Conservation (phyloP, 2,888 invertebrate genomes). For the Corbicula japonica region DNA sequence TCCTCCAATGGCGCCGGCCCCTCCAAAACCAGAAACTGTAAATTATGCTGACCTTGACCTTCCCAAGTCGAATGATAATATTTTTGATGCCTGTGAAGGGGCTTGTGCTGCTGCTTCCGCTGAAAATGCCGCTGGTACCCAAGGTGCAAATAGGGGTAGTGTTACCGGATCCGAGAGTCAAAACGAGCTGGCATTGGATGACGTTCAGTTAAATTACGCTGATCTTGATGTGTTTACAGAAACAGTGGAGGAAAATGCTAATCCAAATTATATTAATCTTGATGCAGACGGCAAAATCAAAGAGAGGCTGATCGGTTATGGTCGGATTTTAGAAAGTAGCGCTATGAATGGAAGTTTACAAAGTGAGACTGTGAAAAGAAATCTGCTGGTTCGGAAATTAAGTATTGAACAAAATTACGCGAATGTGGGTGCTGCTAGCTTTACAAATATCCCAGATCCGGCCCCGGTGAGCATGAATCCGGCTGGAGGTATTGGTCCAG, state of each 20-base stretch:
- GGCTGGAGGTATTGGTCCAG: background rate
- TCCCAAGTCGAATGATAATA: constrained; percentile 78
- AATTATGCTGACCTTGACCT: constrained; percentile 94
- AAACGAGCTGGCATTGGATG: constrained; percentile 55
- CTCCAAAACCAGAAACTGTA: constrained; percentile 83
- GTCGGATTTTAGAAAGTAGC: constrained; percentile 23
- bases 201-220: constrained; percentile 61
- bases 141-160: constrained; percentile 16
- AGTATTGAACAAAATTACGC: constrained; percentile 71
- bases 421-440: constrained; percentile 64
- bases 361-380: constrained; percentile 37
- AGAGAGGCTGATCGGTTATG: constrained; percentile 30
- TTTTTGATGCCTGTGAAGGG: constrained; percentile 64
- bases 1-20: constrained; percentile 61
- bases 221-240: constrained; percentile 78
- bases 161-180: constrained; percentile 21
- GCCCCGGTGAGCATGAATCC: constrained; percentile 32
- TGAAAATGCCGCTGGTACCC: constrained; percentile 3
- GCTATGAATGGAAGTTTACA: constrained; percentile 35
- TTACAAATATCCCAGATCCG: constrained; percentile 41
- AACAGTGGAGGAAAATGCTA: constrained; percentile 46
- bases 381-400: constrained; percentile 36
- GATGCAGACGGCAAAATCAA: constrained; percentile 66
- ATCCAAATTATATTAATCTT: constrained; percentile 78
- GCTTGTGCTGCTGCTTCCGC: constrained; percentile 34